Conservation (phyloP, 1,140 invertebrate species). For the Archegozetes longisetosus region DNA sequence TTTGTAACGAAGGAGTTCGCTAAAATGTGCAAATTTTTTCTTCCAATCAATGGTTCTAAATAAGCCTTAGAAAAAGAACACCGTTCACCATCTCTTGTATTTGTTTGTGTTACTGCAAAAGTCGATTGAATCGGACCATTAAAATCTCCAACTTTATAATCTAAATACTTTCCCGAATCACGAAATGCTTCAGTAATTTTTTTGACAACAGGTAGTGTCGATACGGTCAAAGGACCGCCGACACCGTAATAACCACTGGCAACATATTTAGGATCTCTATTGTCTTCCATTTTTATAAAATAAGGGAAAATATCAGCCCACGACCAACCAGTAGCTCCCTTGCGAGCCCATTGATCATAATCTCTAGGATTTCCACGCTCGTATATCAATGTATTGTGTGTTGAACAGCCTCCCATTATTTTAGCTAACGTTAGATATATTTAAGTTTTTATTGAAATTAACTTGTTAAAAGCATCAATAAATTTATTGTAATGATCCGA, state of each 20-base stretch:
- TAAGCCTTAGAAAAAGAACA: slow-evolving; percentile 82
- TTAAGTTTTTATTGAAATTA: too few species aligned
- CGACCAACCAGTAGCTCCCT: slow-evolving; percentile 82
- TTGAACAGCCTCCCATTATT: slow-evolving; percentile 58
- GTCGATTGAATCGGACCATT: too few species aligned
- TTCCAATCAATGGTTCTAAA: slow-evolving; percentile 49
- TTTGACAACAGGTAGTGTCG: slow-evolving; percentile 3
- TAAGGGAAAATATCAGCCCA: slow-evolving; percentile 69
- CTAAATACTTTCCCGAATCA: too few species aligned
- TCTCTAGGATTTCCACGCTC: slow-evolving; percentile 78
- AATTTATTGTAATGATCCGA: too few species aligned
- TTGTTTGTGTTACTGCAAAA: slow-evolving; percentile 46
- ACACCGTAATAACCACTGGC: too few species aligned
- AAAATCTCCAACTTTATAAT: too few species aligned
- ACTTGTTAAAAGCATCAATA: too few species aligned
- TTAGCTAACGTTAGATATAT: slow-evolving; percentile 43
- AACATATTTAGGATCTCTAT: slow-evolving; percentile 51
- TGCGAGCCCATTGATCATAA: slow-evolving; percentile 81
- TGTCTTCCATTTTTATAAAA: slow-evolving; percentile 77
- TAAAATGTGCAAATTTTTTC: slow-evolving; percentile 61
- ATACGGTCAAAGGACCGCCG: too few species aligned
- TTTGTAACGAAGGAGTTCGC: slow-evolving; percentile 19
- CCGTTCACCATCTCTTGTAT: slow-evolving; percentile 55
- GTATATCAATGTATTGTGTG: slow-evolving; percentile 95
- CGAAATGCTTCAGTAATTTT: too few species aligned